A percentile compares a stretch with the other conserved stretches of the same genome.
Conservation (phyloP, 1,140 invertebrate species). For the Drosophila sucinea region DNA sequence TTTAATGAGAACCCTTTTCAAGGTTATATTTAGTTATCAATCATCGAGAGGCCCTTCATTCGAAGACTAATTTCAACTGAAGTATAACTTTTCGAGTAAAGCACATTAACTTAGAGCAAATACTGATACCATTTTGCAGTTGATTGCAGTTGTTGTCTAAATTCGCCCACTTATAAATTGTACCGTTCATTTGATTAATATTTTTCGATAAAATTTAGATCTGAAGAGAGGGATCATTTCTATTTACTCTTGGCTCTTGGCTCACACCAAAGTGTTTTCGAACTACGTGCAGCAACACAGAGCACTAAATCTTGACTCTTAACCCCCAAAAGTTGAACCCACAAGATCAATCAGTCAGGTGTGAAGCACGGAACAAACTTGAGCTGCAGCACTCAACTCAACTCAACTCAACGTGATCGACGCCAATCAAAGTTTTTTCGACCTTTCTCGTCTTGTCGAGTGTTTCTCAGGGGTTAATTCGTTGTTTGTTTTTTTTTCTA, state of each 20-base stretch:
- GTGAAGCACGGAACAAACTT: slow-evolving; percentile 64
- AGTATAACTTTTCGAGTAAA: background rate
- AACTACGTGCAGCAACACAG: slow-evolving; percentile 61
- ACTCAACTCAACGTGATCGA: slow-evolving; percentile 60
- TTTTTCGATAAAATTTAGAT: slow-evolving; percentile 7
- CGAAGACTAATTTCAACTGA: background rate
- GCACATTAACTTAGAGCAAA: background rate
- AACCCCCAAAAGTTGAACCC: slow-evolving; percentile 1
- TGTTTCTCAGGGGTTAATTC: slow-evolving; percentile 67
- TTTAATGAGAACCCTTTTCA: no score
- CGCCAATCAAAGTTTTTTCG: slow-evolving; percentile 65
- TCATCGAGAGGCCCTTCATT: no score
- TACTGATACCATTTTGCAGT: background rate
- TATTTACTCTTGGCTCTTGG: slow-evolving; percentile 52
- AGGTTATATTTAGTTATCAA: no score
- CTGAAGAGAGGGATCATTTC: slow-evolving; percentile 29
- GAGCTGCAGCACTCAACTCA: slow-evolving; percentile 31
- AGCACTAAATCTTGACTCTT: slow-evolving; percentile 28
- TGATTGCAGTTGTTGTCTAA: no score
- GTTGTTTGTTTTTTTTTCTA: slow-evolving; percentile 61
- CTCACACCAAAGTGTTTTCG: slow-evolving; percentile 36
- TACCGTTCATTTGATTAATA: slow-evolving; percentile 4
- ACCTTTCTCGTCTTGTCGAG: slow-evolving; percentile 39
- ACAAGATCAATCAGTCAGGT: slow-evolving; percentile 74
- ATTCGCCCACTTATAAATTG: no score